phyloP scores from a whole-genome alignment of 1,140 invertebrate genomes.

The Manduca sexta region DNA sequence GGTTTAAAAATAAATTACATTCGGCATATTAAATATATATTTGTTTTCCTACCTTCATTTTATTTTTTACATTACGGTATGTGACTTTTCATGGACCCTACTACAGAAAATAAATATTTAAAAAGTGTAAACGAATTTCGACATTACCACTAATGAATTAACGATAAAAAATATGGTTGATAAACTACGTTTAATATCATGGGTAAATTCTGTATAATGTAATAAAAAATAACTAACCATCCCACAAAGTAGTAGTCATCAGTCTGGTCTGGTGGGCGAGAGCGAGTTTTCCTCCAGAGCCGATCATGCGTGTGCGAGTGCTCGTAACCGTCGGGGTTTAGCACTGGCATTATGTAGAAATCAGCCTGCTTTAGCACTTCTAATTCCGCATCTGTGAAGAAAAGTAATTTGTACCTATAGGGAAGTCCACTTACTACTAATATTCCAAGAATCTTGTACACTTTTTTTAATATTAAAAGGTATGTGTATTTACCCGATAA shows the following conservation, averaged over 20 bases:
- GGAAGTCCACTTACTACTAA: background rate
- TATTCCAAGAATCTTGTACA: background rate
- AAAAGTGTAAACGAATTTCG: background rate
- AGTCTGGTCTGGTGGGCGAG: conserved; percentile 67
- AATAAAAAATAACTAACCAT: conserved; percentile 47
- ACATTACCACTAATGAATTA: background rate
- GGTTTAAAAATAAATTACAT: too few relatives aligned
- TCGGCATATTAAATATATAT: too few relatives aligned
- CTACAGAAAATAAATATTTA: too few relatives aligned
- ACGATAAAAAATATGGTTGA: too few relatives aligned
- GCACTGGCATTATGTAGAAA: conserved; percentile 85
- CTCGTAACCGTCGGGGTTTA: conserved; percentile 89
- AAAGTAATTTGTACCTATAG: too few relatives aligned
- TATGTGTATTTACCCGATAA: background rate
- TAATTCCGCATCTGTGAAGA: conserved; percentile 56
- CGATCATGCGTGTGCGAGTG: conserved; percentile 82
- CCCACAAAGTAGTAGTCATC: conserved; percentile 55
- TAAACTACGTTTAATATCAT: too few relatives aligned
- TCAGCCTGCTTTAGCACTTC: conserved; percentile 79
- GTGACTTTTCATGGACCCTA: too few relatives aligned
- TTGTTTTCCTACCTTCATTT: too few relatives aligned
- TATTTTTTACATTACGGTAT: too few relatives aligned
- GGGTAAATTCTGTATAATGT: too few relatives aligned
- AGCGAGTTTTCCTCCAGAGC: conserved; percentile 87
- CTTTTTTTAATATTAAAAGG: background rate